These are phyloP conservation scores for Neolamprologus toae DNA, from an alignment of 2,113 vertebrate genomes.

Conservation along the genomic window DNA sequence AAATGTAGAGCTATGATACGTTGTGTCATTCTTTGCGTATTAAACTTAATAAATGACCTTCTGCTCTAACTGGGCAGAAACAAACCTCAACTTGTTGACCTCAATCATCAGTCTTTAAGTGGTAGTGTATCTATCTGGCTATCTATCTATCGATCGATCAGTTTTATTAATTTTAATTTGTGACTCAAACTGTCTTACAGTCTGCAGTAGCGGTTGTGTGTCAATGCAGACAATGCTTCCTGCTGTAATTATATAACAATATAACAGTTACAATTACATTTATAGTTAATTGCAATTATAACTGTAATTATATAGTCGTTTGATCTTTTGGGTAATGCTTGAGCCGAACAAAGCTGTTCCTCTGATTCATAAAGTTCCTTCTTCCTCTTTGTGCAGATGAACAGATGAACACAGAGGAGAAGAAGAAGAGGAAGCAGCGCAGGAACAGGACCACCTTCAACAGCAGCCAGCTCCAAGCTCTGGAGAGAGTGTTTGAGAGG, in stretches of 20 bases:
- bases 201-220: neutral
- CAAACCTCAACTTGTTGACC: neutral
- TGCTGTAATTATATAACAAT: neutral
- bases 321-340: neutral
- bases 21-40: neutral
- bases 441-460: conserved; percentile 97
- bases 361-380: neutral
- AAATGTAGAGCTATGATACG: neutral
- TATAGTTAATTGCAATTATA: neutral
- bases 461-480: conserved; percentile 94
- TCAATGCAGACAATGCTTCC: neutral
- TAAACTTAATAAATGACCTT: neutral
- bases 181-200: neutral
- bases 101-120: neutral
- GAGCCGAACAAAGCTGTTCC: neutral
- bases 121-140: neutral
- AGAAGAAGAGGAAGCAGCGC: conserved; percentile 96
- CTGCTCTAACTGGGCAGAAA: neutral
- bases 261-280: neutral
- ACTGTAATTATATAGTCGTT: neutral
- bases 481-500: conserved; percentile 94
- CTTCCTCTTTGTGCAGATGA: conserved; percentile 73
- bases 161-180: neutral
- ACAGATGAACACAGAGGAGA: conserved; percentile 92
- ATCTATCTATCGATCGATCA: rapidly evolving